phyloP scores from a whole-genome alignment of 37 sponge, comb jelly and placozoan species.

The Crambe crambe region DNA sequence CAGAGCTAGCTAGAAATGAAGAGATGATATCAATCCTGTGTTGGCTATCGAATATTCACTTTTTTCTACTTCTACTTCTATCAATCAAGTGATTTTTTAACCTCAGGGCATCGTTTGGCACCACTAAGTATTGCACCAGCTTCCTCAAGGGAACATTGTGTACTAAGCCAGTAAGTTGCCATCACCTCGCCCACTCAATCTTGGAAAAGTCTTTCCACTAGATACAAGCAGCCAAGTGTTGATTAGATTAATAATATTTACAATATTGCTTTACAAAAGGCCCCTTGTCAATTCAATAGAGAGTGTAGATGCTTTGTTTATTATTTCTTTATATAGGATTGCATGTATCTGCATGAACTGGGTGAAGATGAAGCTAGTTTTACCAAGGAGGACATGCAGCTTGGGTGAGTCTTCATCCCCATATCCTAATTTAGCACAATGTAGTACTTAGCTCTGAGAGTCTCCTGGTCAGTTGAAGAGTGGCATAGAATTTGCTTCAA shows the following conservation, averaged over 20 bases:
- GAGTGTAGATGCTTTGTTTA: neutral
- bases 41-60: neutral
- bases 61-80: neutral
- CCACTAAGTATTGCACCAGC: conserved; percentile 92
- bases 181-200: no score
- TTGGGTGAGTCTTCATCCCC: conserved; percentile 55
- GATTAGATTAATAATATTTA: neutral
- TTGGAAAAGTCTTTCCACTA: no score
- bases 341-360: conserved; percentile 94
- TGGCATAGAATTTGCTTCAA: no score
- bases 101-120: conserved; percentile 90
- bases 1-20: neutral
- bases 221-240: no score
- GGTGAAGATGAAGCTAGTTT: conserved; percentile 94
- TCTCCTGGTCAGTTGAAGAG: no score
- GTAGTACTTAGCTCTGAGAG: no score
- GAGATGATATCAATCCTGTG: no score
- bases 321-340: conserved; percentile 69
- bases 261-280: no score
- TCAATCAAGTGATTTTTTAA: neutral
- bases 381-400: conserved; percentile 95
- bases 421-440: no score
- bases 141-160: conserved; percentile 82
- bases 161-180: conserved; percentile 83
- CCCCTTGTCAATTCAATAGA: neutral